These are phyloP conservation scores for Drosophila lutescens DNA, from an alignment of 2,888 invertebrate species.

Conservation along the genomic window DNA sequence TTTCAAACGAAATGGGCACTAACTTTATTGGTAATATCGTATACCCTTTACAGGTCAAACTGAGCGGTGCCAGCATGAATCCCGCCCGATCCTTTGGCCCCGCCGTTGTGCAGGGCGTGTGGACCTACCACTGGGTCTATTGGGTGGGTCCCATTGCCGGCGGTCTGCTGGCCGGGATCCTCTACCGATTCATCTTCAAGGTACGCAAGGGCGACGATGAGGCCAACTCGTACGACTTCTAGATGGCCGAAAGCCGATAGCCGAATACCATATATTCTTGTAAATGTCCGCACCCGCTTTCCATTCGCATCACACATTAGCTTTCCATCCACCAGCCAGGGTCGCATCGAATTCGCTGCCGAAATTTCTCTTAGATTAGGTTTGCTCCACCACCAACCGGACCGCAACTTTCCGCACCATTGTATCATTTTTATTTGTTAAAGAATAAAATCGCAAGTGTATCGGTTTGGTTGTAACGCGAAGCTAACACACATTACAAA, in stretches of 20 bases:
- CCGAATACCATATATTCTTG: slow-evolving; percentile 26
- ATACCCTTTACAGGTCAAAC: slow-evolving; percentile 87
- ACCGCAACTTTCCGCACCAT: slow-evolving; percentile 9
- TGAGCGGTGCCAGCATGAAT: slow-evolving; percentile 96
- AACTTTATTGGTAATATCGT: not conserved
- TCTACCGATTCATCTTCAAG: slow-evolving; percentile 90
- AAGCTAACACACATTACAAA: slow-evolving; percentile 41
- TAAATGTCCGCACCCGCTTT: slow-evolving; percentile 52
- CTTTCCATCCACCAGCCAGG: slow-evolving; percentile 20
- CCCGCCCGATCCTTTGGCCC: slow-evolving; percentile 96
- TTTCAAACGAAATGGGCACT: slow-evolving; percentile 53
- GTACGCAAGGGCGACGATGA: slow-evolving; percentile 90
- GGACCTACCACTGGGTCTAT: slow-evolving; percentile 94
- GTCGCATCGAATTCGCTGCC: slow-evolving; percentile 34
- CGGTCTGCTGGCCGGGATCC: slow-evolving; percentile 89
- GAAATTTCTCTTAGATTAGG: slow-evolving; percentile 46
- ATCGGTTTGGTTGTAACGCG: slow-evolving; percentile 54
- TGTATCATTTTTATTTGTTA: slow-evolving; percentile 73
- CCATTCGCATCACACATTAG: slow-evolving; percentile 33
- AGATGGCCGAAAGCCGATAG: slow-evolving; percentile 39
- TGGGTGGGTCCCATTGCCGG: slow-evolving; percentile 94
- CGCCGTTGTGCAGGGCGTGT: slow-evolving; percentile 90
- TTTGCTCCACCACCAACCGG: slow-evolving; percentile 9
- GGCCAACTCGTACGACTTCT: slow-evolving; percentile 91
- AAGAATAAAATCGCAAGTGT: slow-evolving; percentile 61